Conservation (phyloP, 2,888 invertebrate genomes). For the Liodrosophila aerea region DNA sequence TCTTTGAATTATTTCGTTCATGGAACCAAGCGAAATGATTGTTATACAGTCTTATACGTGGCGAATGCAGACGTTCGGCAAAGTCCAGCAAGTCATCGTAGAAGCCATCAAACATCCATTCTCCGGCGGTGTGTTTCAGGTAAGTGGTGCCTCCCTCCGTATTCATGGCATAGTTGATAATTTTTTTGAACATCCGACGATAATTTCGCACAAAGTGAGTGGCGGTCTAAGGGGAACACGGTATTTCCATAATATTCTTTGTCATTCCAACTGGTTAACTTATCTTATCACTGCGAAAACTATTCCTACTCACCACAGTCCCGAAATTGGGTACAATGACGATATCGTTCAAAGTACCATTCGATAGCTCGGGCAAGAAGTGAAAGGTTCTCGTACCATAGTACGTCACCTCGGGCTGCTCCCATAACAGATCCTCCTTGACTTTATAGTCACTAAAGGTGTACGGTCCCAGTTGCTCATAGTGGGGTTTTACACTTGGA, state of each 20-base stretch:
- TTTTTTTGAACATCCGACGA: slow-evolving; percentile 79
- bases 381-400: slow-evolving; percentile 88
- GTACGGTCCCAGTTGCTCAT: slow-evolving; percentile 85
- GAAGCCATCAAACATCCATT: slow-evolving; percentile 91
- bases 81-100: slow-evolving; percentile 87
- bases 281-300: too few relatives aligned
- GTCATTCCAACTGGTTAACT: too few relatives aligned
- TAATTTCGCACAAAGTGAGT: slow-evolving; percentile 84
- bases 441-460: slow-evolving; percentile 84
- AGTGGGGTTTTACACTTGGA: slow-evolving; percentile 84
- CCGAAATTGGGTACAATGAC: slow-evolving; percentile 90
- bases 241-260: too few relatives aligned
- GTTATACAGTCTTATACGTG: slow-evolving; percentile 84
- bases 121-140: slow-evolving; percentile 85
- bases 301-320: slow-evolving; percentile 87
- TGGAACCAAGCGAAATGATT: slow-evolving; percentile 92
- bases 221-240: slow-evolving; percentile 84
- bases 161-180: slow-evolving; percentile 84
- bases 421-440: slow-evolving; percentile 85
- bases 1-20: slow-evolving; percentile 88
- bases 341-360: slow-evolving; percentile 86
- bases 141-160: slow-evolving; percentile 83
- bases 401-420: slow-evolving; percentile 87
- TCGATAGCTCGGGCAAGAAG: slow-evolving; percentile 86
- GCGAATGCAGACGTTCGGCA: slow-evolving; percentile 83